Evolutionary conservation across 2,113 vertebrate genomes (phyloP).

Genomic region (Festucalex cinctus): DNA sequence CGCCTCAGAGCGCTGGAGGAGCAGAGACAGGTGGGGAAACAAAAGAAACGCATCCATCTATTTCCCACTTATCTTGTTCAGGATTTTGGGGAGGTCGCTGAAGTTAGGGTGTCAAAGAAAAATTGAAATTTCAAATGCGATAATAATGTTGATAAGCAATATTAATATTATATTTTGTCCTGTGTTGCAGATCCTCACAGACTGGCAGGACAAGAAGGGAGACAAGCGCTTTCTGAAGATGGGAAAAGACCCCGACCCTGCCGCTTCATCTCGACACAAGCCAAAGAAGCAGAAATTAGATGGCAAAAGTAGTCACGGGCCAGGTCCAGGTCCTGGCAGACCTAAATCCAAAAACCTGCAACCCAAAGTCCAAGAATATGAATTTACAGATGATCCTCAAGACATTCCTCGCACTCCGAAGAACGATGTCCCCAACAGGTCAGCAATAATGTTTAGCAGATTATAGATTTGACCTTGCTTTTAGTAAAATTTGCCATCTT

Average conservation of each 20-base stretch:
- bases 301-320: conserved; percentile 85
- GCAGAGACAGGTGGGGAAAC: conserved; percentile 85
- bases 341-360: conserved; percentile 95
- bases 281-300: conserved; percentile 97
- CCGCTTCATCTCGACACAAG: conserved; percentile 87
- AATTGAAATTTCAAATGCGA: no score
- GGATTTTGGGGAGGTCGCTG: not conserved
- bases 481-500: no score
- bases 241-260: conserved; percentile 88
- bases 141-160: not conserved
- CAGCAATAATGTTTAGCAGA: conserved; percentile 2
- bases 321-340: conserved; percentile 87
- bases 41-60: no score
- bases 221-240: conserved; percentile 90
- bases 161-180: not conserved
- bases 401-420: conserved; percentile 95
- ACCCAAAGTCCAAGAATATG: conserved; percentile 94
- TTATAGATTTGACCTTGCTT: no score
- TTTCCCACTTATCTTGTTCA: no score
- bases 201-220: conserved; percentile 99
- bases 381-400: conserved; percentile 92
- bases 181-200: conserved; percentile 87
- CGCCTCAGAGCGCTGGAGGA: conserved; percentile 91
- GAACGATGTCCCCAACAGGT: conserved; percentile 98
- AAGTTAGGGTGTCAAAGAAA: no score